Percentiles rank a stretch among this genome's conserved stretches.
These are phyloP conservation scores for Idaea straminata DNA, from an alignment of 2,888 invertebrate species.

Conservation along the genomic window DNA sequence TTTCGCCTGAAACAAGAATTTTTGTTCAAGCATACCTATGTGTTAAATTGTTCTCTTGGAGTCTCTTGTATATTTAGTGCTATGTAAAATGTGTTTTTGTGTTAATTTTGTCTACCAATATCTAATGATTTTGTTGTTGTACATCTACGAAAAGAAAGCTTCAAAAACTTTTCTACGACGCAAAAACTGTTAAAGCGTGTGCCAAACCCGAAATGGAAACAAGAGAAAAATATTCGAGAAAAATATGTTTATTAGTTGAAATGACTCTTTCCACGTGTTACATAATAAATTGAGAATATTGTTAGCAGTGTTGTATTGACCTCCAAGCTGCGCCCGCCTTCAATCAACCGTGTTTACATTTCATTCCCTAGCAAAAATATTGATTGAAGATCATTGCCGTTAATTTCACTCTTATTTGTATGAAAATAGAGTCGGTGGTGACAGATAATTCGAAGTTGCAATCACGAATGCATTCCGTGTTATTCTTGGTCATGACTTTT, in stretches of 20 bases:
- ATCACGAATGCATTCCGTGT: constrained; percentile 22
- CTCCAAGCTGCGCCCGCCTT: constrained; percentile 25
- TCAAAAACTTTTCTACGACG: not conserved
- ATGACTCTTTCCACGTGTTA: constrained; percentile 20
- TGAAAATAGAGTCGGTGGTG: not conserved
- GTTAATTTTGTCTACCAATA: no score
- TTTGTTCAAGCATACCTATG: no score
- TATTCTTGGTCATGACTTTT: constrained; percentile 22
- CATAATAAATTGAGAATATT: constrained; percentile 18
- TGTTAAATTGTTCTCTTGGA: no score
- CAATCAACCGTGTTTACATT: constrained; percentile 26
- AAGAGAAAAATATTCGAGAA: not conserved
- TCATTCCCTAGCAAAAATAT: constrained; percentile 4
- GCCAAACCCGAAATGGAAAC: not conserved
- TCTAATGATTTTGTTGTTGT: not conserved
- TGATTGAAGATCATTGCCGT: not conserved
- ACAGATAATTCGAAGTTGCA: constrained; percentile 6
- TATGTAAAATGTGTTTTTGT: no score
- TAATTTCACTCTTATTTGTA: not conserved
- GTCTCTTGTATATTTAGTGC: no score
- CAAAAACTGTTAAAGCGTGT: not conserved
- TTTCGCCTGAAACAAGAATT: no score
- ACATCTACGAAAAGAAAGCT: not conserved
- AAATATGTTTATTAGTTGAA: constrained; percentile 8
- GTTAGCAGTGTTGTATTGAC: constrained; percentile 19